These are phyloP conservation scores for Scrobipalpa costella DNA, from an alignment of 2,888 invertebrate species.

Conservation along the genomic window DNA sequence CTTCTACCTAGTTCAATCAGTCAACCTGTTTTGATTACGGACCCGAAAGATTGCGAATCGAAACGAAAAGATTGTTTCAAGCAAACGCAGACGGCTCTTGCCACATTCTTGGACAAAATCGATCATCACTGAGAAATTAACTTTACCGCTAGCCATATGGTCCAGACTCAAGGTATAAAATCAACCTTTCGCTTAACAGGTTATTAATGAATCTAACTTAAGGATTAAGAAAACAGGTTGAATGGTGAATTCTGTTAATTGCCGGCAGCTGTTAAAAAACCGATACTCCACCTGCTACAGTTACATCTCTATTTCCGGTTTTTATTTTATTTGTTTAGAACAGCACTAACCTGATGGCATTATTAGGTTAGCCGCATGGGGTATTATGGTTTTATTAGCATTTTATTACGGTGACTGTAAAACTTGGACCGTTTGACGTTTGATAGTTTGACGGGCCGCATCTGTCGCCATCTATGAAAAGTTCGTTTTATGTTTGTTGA, in stretches of 20 bases:
- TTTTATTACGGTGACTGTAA: conserved; percentile 63
- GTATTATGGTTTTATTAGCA: conserved; percentile 69
- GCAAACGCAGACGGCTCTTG: too few relatives aligned
- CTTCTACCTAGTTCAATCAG: too few relatives aligned
- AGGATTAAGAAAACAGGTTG: conserved; percentile 71
- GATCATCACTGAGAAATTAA: background rate
- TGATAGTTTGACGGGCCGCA: conserved; percentile 45
- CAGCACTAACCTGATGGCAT: conserved; percentile 58
- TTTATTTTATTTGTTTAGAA: conserved; percentile 72
- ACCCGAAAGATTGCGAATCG: too few relatives aligned
- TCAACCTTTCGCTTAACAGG: conserved; percentile 20
- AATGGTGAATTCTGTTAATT: conserved; percentile 68
- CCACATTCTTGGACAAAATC: background rate
- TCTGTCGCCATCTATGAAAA: conserved; percentile 45
- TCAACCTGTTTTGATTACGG: too few relatives aligned
- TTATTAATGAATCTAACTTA: conserved; percentile 42
- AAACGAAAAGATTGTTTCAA: too few relatives aligned
- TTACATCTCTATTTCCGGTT: conserved; percentile 38
- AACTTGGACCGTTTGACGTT: conserved; percentile 40
- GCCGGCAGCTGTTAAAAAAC: conserved; percentile 51
- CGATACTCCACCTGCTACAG: conserved; percentile 67
- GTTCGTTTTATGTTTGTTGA: conserved; percentile 18
- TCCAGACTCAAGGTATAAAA: background rate
- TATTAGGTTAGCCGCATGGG: conserved; percentile 78
- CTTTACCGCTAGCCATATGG: conserved; percentile 12